phyloP scores from a whole-genome alignment of 2,888 invertebrate species.

The Scaptomyza tumidula region DNA sequence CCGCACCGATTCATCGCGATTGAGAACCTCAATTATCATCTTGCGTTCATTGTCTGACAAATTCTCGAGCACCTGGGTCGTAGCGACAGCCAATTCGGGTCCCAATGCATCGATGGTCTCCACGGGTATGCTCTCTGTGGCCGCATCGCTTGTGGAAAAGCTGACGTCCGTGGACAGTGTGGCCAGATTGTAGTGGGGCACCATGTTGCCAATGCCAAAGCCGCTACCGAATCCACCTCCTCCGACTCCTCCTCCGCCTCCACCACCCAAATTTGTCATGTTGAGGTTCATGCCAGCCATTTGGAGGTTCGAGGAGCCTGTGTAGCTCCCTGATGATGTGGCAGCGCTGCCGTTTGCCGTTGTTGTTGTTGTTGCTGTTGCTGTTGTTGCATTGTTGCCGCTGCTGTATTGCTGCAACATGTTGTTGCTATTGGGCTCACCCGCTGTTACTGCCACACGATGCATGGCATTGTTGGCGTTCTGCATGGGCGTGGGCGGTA shows the following conservation, averaged over 20 bases:
- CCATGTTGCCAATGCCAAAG: conserved; percentile 23
- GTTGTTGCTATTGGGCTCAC: conserved; percentile 77
- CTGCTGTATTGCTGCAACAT: conserved; percentile 70
- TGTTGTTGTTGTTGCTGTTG: conserved; percentile 65
- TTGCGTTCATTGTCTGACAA: conserved; percentile 85
- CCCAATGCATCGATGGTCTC: conserved; percentile 82
- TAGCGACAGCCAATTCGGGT: conserved; percentile 82
- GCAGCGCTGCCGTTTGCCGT: conserved; percentile 39
- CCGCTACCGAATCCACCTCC: conserved; percentile 19
- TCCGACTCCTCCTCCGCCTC: neutral
- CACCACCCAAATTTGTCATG: conserved; percentile 35
- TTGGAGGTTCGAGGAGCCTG: conserved; percentile 38
- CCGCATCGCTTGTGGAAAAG: conserved; percentile 60
- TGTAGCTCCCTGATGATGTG: conserved; percentile 31
- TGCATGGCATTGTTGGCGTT: conserved; percentile 69
- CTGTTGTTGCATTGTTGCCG: conserved; percentile 57
- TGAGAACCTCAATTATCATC: conserved; percentile 86
- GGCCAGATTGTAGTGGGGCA: conserved; percentile 42
- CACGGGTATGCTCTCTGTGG: conserved; percentile 73
- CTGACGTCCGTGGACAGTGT: conserved; percentile 44
- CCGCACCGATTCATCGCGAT: conserved; percentile 86
- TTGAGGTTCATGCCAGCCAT: conserved; percentile 53
- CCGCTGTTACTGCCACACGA: conserved; percentile 49
- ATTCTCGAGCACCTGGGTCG: conserved; percentile 83
- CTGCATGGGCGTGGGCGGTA: conserved; percentile 82